Evolutionary conservation across 2,888 invertebrate species (phyloP), one percentile per base, ranked within the genome.

Genomic region (Napeogenes inachia): DNA sequence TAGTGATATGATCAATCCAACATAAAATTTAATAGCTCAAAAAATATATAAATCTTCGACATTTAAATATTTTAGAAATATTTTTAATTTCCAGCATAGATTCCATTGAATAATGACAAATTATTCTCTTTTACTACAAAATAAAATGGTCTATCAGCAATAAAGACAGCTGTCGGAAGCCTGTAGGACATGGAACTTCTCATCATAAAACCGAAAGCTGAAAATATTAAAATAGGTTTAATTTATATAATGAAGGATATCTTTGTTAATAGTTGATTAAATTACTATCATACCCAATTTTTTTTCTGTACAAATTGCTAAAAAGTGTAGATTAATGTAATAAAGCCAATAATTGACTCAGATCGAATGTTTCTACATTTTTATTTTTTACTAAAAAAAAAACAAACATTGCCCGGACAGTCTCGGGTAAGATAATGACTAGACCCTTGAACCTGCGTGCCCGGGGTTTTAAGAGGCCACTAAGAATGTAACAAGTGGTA

Each of bases 131-230:
- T 63, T 21, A 65, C 42, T 42, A 45, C 56, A 42, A 57, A 63
- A 46, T 61, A 59, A 57, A 59, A 66, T 46, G 65, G 65, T 55
- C 53, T 61, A 45, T 59, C 59, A 4, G 62, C 62, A 35, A 21
- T 54, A 35, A 62, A 65, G 3, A 38, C 42, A 56, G 38, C 47
- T 10, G 50, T 56, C 2, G 12, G 42, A 10, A 13, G 50, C 30
- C 57, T 54, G 4, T 65, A 8, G 13, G 64, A 53, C 13, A 60
- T 0, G 4, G 64, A 56, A 56, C 69, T 69, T 45, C 57, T 58
- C 13, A 56, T 56, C n/a, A 60, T 57, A 33, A 63, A 32, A 47
- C 4, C 30, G 54, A 71, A 64, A 6, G 4, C 70, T 70, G 67
- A 63, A 45, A 59, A 54, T 42, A 3, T 42, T 10, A 35, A 35